Percentiles rank a stretch among this genome's conserved stretches.
phyloP scores from a whole-genome alignment of 2,113 vertebrate species.

The Struthio camelus region DNA sequence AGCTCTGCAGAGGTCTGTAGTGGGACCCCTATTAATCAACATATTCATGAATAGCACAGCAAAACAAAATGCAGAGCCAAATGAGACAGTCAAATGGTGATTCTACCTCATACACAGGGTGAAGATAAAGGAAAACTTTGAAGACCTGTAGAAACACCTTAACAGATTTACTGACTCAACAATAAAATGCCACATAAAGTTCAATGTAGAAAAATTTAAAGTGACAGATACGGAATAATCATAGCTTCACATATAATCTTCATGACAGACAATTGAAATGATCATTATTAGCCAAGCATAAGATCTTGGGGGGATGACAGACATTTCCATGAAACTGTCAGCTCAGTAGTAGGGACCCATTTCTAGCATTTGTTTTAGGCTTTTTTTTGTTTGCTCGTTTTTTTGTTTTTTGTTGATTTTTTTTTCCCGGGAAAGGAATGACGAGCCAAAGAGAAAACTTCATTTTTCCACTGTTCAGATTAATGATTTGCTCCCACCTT shows the following conservation, averaged over 20 bases:
- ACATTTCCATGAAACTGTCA: not conserved
- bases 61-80: not conserved
- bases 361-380: not conserved
- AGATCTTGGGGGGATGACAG: accelerated
- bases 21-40: not conserved
- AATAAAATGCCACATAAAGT: not conserved
- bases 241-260: not conserved
- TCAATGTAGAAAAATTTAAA: not conserved
- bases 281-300: not conserved
- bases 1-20: not conserved
- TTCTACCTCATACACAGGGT: not conserved
- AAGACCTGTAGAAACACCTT: not conserved
- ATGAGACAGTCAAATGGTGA: not conserved
- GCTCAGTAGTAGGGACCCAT: not conserved
- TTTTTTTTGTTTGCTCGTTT: not conserved
- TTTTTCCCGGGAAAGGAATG: not conserved
- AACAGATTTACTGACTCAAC: not conserved
- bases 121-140: not conserved
- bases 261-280: not conserved
- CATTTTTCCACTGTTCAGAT: not conserved
- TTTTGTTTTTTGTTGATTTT: not conserved
- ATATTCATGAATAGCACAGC: accelerated
- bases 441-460: not conserved
- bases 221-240: not conserved
- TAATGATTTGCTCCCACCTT: not conserved